Conservation (phyloP, 2,888 invertebrate genomes). For the Cetonia aurata region DNA sequence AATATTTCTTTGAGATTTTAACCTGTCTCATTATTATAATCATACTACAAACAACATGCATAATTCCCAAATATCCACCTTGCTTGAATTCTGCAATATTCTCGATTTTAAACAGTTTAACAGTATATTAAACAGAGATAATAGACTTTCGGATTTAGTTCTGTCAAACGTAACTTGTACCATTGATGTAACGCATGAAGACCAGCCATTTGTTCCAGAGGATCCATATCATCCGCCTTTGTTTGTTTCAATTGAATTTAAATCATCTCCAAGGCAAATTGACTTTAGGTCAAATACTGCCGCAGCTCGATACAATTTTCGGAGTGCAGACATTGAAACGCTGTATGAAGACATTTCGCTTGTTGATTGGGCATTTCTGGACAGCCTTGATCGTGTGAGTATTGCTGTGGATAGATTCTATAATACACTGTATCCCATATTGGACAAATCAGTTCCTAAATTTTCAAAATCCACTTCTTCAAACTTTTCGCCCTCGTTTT, state of each 20-base stretch:
- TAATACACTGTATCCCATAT: background rate
- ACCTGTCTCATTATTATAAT: background rate
- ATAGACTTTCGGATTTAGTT: background rate
- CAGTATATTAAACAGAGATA: slow-evolving; percentile 1
- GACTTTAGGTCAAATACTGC: background rate
- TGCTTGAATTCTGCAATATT: slow-evolving; percentile 10
- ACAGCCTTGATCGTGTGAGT: background rate
- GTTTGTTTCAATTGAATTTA: background rate
- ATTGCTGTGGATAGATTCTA: background rate
- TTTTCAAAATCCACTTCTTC: background rate
- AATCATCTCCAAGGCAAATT: background rate
- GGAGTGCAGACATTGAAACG: slow-evolving; percentile 1
- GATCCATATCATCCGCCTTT: slow-evolving; percentile 11
- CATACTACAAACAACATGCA: too few species aligned
- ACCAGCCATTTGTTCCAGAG: slow-evolving; percentile 17
- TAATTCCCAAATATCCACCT: too few species aligned
- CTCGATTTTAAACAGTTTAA: slow-evolving; percentile 11
- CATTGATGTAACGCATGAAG: background rate
- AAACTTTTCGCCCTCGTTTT: too few species aligned
- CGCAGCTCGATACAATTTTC: slow-evolving; percentile 7
- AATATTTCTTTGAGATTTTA: slow-evolving; percentile 4
- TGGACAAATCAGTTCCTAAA: background rate
- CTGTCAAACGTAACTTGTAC: background rate
- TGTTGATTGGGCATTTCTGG: slow-evolving; percentile 9
- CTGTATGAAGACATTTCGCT: background rate